phyloP scores from a whole-genome alignment of 2,888 invertebrate genomes.

The Aphidoletes aphidimyza region DNA sequence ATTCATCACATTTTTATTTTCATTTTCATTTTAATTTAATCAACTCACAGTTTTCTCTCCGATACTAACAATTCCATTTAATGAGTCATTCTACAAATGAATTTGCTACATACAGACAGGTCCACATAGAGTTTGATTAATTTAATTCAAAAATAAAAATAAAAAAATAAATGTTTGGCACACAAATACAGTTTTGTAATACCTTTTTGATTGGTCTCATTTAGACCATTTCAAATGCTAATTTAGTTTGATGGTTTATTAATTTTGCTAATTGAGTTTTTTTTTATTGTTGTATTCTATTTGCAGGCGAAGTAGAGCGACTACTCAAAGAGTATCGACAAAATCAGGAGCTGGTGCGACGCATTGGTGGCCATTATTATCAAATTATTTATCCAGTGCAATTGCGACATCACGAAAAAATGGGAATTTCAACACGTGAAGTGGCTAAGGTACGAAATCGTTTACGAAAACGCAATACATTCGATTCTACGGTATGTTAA shows the following conservation, averaged over 20 bases:
- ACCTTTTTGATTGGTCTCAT: not conserved
- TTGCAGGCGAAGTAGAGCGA: constrained; percentile 88
- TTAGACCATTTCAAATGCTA: not conserved
- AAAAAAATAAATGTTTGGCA: not conserved
- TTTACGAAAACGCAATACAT: constrained; percentile 65
- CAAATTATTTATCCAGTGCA: constrained; percentile 96
- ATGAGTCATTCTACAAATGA: not conserved
- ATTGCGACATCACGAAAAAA: constrained; percentile 93
- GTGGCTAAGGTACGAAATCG: constrained; percentile 83
- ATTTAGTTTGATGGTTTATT: not conserved
- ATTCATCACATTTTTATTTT: not conserved
- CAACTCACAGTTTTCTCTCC: not conserved
- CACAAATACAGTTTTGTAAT: not conserved
- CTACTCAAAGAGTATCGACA: constrained; percentile 89
- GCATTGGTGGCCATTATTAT: constrained; percentile 91
- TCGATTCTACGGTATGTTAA: constrained; percentile 70
- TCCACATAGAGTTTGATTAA: no score
- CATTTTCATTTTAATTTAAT: constrained; percentile 13
- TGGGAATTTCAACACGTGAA: constrained; percentile 94
- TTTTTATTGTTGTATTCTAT: constrained; percentile 58
- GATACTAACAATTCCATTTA: not conserved
- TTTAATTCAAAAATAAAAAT: no score
- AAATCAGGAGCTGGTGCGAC: constrained; percentile 90
- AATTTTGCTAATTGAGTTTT: not conserved
- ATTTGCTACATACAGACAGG: not conserved